Evolutionary conservation across 2,888 invertebrate species (phyloP), one percentile per base, ranked within the genome.

Genomic region (Julus scandinavius): DNA sequence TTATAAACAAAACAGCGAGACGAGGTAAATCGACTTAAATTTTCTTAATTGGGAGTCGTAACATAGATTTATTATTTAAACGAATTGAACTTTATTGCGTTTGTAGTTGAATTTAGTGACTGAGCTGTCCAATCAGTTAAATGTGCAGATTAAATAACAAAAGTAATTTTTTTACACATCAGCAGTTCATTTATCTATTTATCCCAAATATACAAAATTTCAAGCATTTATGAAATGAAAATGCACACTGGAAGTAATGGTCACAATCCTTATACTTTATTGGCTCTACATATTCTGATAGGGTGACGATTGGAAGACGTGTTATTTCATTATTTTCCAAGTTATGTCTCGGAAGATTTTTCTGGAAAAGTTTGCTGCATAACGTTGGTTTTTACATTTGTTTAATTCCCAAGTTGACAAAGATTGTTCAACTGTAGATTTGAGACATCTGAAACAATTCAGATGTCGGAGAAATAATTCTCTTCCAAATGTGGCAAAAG

Each of bases 101-200:
- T 72, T 72, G 29, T 72, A 72, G 72, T 29, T 72, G 72, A 72
- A 29, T 72, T 72, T 72, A 72, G 72, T 72, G 72, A 11, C 29
- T 7, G 29, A 29, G 29, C 72, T 72, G 72, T 72, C 29, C 29
- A 72, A 29, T 72, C 20, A 72, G 72, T 72, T 29, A 72, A 9
- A 9, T 72, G 20, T 72, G 20, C 72, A 72, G 29, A 72, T 72
- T 72, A 72, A 72, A 58, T 58, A 17, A 72, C 72, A 72, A 72
- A 63, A 72, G 29, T 72, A 72, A 72, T n/a, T 72, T 72, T 72
- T 72, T 29, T 72, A 72, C 72, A 20, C 6, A 20, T 9, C 3
- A n/a, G 63, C 20, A 63, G 17, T n/a, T 58, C 20, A n/a, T 63
- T 17, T n/a, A n/a, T n/a, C 63, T 54, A 0, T 72, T 72, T 72